These are phyloP conservation scores for Cyprinodon tularosa DNA, from an alignment of 2,113 vertebrate species.

Conservation along the genomic window DNA sequence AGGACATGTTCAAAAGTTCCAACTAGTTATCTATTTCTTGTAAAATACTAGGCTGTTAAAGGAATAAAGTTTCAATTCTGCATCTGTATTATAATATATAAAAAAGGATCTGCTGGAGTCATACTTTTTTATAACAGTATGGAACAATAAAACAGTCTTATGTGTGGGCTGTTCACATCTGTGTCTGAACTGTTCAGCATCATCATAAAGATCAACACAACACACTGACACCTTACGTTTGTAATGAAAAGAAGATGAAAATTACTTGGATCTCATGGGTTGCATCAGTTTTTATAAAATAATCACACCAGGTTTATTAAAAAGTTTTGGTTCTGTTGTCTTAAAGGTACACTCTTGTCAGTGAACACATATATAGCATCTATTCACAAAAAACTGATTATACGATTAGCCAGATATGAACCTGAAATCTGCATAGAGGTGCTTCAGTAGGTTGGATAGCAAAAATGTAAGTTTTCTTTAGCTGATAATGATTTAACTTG, in stretches of 20 bases:
- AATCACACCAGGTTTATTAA: neutral
- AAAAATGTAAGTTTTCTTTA: neutral
- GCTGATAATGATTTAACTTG: neutral
- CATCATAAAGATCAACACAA: neutral
- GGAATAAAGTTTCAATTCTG: conserved; percentile 85
- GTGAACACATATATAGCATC: neutral
- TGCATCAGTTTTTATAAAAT: neutral
- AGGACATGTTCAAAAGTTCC: conserved; percentile 83
- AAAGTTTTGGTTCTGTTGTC: neutral
- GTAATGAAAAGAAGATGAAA: neutral
- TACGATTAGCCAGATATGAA: neutral
- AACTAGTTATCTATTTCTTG: conserved; percentile 85
- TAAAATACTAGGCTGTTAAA: conserved; percentile 88
- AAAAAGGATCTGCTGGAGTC: conserved; percentile 78
- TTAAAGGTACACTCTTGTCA: neutral
- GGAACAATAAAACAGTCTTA: conserved; percentile 77
- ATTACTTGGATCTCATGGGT: too few species aligned
- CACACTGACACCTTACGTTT: neutral
- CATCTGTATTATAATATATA: conserved; percentile 88
- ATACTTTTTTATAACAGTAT: conserved; percentile 81
- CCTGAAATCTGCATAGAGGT: neutral
- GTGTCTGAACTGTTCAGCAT: conserved; percentile 49
- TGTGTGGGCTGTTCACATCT: conserved; percentile 74
- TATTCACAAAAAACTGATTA: neutral
- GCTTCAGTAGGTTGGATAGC: neutral